Evolutionary conservation across 1,140 invertebrate genomes (phyloP), one percentile per base, ranked within the genome.

Genomic region (Dendrolimus punctatus): DNA sequence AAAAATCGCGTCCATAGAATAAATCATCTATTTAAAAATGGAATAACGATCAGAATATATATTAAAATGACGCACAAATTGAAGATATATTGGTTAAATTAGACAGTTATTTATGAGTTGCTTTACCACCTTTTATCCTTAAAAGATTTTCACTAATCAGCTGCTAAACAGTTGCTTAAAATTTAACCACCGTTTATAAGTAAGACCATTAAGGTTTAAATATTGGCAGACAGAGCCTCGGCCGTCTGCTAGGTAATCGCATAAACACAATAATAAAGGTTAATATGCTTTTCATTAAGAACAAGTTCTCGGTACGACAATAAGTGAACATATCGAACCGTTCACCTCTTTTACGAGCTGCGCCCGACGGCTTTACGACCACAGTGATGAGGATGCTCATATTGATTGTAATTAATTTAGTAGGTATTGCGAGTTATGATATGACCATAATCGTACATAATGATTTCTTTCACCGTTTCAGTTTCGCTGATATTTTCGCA

Each of bases 361-460:
- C 39, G 50, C 45, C 58, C 47, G 68, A 66, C 69, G 57, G 57
- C 50, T 76, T 76, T 76, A 76, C 60, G 57, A 51, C 50, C 45
- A 8, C 45, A n/a, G 56, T 72, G 68, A 76, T 68, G 60, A 71
- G 62, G 55, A 58, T 58, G 55, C 50, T 64, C 53, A 46, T 62
- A 58, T 60, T 60, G 67, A 57, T 64, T 67, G 58, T 74, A 72
- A 76, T 76, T 74, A 76, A 76, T 73, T 76, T 72, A 76, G 59
- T 66, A 66, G 45, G 52, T 51, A 58, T 51, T 49, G 50, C 41
- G 39, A 56, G 9, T 44, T 44, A 44, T 42, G 42, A 51, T 44
- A 43, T 51, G 44, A 51, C 50, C 42, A 51, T 51, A 39, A 51
- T 42, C 23, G 45, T 45, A 43, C 37, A 8, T 37, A 38, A 8